phyloP scores from a whole-genome alignment of 2,888 invertebrate species.

The Drosophila ezoana region DNA sequence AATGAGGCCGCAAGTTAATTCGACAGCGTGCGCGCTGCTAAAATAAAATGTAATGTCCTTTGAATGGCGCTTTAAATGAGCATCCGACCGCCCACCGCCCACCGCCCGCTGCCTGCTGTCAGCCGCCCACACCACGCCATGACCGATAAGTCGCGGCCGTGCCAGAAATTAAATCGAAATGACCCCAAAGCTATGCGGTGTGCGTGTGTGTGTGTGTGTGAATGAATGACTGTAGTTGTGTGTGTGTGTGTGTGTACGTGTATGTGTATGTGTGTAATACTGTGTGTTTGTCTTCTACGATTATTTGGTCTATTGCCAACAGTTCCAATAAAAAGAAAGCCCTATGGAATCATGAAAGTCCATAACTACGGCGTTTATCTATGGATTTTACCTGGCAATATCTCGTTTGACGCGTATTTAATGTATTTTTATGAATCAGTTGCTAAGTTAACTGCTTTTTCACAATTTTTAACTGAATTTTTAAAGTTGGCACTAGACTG shows the following conservation, averaged over 20 bases:
- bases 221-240: not conserved
- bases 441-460: no score
- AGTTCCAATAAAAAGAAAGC: not conserved
- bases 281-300: slow-evolving; percentile 4
- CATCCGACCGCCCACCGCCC: slow-evolving; percentile 9
- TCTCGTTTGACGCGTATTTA: no score
- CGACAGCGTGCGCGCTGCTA: slow-evolving; percentile 25
- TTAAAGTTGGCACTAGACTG: no score
- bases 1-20: slow-evolving; percentile 65
- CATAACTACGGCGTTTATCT: no score
- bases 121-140: not conserved
- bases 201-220: not conserved
- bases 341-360: not conserved
- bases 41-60: slow-evolving; percentile 55
- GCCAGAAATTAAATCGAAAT: slow-evolving; percentile 61
- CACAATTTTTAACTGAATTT: no score
- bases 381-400: no score
- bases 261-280: not conserved
- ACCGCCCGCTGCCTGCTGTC: not conserved
- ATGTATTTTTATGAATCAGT: no score
- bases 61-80: slow-evolving; percentile 48
- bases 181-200: slow-evolving; percentile 13
- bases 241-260: slow-evolving; percentile 1
- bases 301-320: slow-evolving; percentile 23
- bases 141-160: slow-evolving; percentile 49